Percentiles rank a stretch among this genome's conserved stretches.
phyloP scores from a whole-genome alignment of 2,113 vertebrate genomes.

The Macheiramphus alcinus region DNA sequence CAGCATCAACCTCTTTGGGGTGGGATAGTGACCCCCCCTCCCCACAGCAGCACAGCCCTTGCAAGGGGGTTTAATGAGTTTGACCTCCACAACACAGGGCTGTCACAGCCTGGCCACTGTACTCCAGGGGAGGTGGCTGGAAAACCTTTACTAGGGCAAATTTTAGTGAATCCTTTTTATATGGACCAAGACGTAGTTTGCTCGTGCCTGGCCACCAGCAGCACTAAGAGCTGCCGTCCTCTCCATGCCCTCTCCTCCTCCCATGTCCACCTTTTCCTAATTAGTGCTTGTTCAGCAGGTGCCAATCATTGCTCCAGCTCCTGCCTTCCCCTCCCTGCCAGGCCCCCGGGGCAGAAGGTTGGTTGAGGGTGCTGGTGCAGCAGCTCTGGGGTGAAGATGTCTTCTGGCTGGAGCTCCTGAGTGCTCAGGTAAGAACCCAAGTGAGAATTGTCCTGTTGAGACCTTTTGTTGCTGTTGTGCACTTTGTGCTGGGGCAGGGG shows the following conservation, averaged over 20 bases:
- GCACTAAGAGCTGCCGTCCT: background rate
- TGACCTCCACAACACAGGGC: rapidly evolving
- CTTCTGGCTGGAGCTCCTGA: background rate
- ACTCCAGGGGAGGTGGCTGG: background rate
- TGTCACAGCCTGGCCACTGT: rapidly evolving
- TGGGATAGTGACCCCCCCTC: background rate
- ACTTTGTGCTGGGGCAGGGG: background rate
- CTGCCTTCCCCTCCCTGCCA: background rate
- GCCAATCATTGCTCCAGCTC: background rate
- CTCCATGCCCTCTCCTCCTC: background rate
- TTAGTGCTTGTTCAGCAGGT: background rate
- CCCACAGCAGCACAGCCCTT: background rate
- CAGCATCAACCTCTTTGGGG: rapidly evolving
- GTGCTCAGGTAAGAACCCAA: rapidly evolving
- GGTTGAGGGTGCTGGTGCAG: background rate
- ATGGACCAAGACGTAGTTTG: background rate
- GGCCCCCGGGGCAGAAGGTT: rapidly evolving
- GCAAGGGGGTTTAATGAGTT: background rate
- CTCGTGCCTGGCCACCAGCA: background rate
- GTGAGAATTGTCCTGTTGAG: rapidly evolving
- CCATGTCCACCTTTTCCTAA: background rate
- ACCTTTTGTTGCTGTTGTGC: background rate
- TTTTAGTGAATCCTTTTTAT: background rate
- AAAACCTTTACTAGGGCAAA: background rate
- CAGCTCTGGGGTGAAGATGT: background rate